Base-by-base conservation (phyloP, 2,888 invertebrate genomes). In the Nymphalis polychloros region DNA sequence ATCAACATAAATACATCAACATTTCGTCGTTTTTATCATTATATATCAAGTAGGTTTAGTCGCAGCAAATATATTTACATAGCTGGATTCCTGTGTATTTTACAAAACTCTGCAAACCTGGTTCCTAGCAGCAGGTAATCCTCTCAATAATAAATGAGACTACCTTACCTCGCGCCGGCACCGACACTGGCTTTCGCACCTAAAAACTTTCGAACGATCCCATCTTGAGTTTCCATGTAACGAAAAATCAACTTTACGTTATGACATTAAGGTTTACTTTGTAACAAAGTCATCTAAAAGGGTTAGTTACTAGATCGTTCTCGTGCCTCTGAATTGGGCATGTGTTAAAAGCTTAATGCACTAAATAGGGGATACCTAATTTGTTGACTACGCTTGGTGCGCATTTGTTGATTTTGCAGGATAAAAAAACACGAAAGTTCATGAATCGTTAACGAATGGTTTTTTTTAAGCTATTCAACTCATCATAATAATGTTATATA, bases 101-200 rank as follows among this genome's bases (percentile, higher is more conserved):
- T 55, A 31, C 55, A 55, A 55, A 55, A 55, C 55, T 55, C 31
- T 31, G 19, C 49, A 19, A 69, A 63, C 67, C 67, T 61, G 65
- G 63, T 68, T 66, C 70, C 71, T 61, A 71, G 68, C 63, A 68
- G 81, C 62, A 53, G 82, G 87, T 84, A 86, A 89, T 87, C 82
- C 83, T 78, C 79, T 92, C 85, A 92, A 92, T 92, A 92, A 91
- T 92, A 92, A 88, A 93, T 90, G 89, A 89, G 89, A 87, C 84
- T 87, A 86, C 84, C 87, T 83, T 89, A 90, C 90, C 91, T 90
- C 84, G 81, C 86, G 85, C 64, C 62, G 47, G 47, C 49, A 61
- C 62, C 84, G 83, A 87, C 90, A 88, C 89, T 80, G 83, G 84
- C 84, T 84, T 79, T 80, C 78, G 78, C 81, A 77, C 79, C 78